These are phyloP conservation scores for Aselliscus stoliczkanus DNA, from an alignment of 2,797 vertebrate species.

Conservation along the genomic window DNA sequence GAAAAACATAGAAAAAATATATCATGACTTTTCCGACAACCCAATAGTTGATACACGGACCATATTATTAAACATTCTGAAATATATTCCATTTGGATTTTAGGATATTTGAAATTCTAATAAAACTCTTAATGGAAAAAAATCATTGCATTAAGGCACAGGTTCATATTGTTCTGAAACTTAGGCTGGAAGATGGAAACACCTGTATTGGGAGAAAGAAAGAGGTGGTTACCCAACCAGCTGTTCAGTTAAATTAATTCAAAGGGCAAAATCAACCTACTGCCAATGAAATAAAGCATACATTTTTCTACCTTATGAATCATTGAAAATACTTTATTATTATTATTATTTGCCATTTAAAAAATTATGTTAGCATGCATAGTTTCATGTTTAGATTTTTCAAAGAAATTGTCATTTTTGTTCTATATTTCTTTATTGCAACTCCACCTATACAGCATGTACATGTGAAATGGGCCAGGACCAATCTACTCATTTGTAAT, in stretches of 20 bases:
- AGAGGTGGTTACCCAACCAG: accelerated
- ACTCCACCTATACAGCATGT: neutral
- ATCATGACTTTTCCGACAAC: no score
- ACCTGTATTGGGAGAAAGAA: neutral
- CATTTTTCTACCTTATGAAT: neutral
- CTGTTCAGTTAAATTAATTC: neutral
- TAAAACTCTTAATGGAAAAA: neutral
- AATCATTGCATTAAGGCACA: neutral
- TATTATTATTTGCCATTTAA: neutral
- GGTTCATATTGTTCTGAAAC: neutral
- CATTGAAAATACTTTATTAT: neutral
- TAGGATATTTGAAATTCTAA: constrained; percentile 37
- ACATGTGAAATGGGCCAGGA: neutral
- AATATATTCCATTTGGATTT: constrained; percentile 1
- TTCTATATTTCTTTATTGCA: neutral
- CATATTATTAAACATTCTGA: neutral
- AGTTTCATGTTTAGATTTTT: neutral
- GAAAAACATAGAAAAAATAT: no score
- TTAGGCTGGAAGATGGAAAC: neutral
- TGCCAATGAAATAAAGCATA: neutral
- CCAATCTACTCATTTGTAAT: neutral
- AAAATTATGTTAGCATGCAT: neutral
- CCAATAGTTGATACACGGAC: neutral
- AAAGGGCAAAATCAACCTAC: neutral
- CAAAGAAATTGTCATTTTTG: neutral